Evolutionary conservation across 2,888 invertebrate species (phyloP).

Genomic region (Chrysopilus asiliformis): DNA sequence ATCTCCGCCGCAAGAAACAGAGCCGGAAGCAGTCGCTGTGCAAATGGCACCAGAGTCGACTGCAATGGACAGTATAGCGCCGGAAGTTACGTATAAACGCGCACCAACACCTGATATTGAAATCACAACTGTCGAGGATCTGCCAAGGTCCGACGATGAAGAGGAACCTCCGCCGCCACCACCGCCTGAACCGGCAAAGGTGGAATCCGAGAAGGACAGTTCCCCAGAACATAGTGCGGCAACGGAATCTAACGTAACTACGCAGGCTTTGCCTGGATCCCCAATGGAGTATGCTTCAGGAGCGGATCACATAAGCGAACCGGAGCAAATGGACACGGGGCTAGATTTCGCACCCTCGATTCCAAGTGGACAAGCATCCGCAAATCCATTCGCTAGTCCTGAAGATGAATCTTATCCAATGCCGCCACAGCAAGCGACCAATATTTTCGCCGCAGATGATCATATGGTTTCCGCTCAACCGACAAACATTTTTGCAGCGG

Average conservation of each 20-base stretch:
- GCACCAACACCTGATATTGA: conserved; percentile 35
- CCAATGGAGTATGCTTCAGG: neutral
- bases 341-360: conserved; percentile 25
- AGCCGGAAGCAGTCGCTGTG: conserved; percentile 23
- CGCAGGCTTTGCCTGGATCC: conserved; percentile 14
- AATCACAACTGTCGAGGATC: conserved; percentile 34
- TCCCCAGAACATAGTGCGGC: conserved; percentile 24
- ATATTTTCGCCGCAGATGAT: conserved; percentile 24
- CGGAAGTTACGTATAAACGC: conserved; percentile 23
- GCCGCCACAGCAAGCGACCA: conserved; percentile 18
- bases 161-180: conserved; percentile 22
- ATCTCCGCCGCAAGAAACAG: neutral
- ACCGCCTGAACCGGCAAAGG: conserved; percentile 11
- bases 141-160: conserved; percentile 34
- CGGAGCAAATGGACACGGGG: conserved; percentile 33
- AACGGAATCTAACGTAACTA: conserved; percentile 25
- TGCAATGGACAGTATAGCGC: conserved; percentile 22
- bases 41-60: conserved; percentile 33
- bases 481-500: conserved; percentile 16
- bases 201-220: conserved; percentile 9
- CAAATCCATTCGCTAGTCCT: conserved; percentile 39
- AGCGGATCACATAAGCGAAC: conserved; percentile 21
- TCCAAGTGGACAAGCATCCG: conserved; percentile 29
- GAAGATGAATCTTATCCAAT: conserved; percentile 26
- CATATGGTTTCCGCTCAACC: conserved; percentile 14